Base-by-base conservation (phyloP, 1,140 invertebrate genomes). In the Caerostris extrusa region DNA sequence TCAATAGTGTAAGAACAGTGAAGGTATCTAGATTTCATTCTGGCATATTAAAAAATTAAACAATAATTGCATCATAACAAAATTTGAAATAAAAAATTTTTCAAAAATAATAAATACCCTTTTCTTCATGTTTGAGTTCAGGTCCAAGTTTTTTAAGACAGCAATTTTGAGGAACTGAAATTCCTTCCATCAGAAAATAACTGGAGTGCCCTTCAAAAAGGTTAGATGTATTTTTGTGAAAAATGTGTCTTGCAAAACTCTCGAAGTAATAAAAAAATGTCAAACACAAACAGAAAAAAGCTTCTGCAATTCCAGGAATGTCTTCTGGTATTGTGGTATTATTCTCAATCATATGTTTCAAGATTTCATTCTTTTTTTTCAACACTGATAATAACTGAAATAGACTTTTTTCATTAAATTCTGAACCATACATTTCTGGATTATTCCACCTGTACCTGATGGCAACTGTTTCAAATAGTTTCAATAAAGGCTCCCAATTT, bases 171-270 rank as follows among this genome's bases (percentile, higher is more conserved):
- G 82, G 53, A 56, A 69, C 77, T 19, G 91, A 57, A 5, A 93
- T 87, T 7, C 91, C 91, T 87, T 93, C 91, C 83, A 93, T 93
- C 17, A 93, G 17, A 34, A 93, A 34, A 77, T 69, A 93, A 87
- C 87, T 86, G 34, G 7, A 69, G 14, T 60, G 17, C 14, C 82
- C 83, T 12, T 82, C 12, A 56, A 71, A 14, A 56, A 57, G 34
- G 50, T 34, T 86, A 4, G 83, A 71, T 14, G 58, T 57, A 10
- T 71, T 55, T 50, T 93, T 87, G 3, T 82, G 91, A 69, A 67
- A 53, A 7, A 93, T 60, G 50, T 87, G 64, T 57, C 67, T 86
- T 58, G 60, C 91, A 86, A 86, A 93, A 67, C 82, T 85, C 55
- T 85, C 19, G 12, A 93, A 53, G 19, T 69, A 93, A 19, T 93